Conservation (phyloP, 2,113 vertebrate genomes). For the Bettongia penicillata region DNA sequence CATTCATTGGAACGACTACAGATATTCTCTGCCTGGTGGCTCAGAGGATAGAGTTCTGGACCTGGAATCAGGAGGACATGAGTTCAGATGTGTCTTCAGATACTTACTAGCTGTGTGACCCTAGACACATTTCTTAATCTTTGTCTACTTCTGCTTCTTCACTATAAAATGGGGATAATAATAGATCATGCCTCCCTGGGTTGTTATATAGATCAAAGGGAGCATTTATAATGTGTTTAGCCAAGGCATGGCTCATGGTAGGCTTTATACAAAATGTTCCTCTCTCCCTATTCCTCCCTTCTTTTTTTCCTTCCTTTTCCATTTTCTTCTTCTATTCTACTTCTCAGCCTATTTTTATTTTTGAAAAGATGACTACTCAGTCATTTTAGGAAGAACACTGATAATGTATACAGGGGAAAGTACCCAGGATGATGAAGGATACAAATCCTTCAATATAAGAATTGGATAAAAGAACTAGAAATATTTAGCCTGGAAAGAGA, state of each 20-base stretch:
- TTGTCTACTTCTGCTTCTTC: not conserved
- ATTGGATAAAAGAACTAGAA: not conserved
- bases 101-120: not conserved
- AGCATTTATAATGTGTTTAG: not conserved
- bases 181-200: not conserved
- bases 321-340: no score
- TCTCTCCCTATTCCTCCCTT: not conserved
- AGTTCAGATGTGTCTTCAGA: not conserved
- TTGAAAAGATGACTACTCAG: no score
- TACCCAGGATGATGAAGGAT: no score
- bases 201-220: not conserved
- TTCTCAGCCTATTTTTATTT: no score
- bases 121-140: not conserved
- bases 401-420: no score
- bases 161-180: not conserved
- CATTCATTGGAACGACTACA: not conserved
- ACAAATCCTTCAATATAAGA: not conserved
- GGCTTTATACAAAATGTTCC: not conserved
- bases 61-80: no score
- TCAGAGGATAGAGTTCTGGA: not conserved
- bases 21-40: not conserved
- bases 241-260: not conserved
- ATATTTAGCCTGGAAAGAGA: not conserved
- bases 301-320: no score
- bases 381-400: no score